Evolutionary conservation across 2,797 vertebrate genomes (phyloP), one percentile per base, ranked within the genome.

Genomic region (Sebastes diaconus): DNA sequence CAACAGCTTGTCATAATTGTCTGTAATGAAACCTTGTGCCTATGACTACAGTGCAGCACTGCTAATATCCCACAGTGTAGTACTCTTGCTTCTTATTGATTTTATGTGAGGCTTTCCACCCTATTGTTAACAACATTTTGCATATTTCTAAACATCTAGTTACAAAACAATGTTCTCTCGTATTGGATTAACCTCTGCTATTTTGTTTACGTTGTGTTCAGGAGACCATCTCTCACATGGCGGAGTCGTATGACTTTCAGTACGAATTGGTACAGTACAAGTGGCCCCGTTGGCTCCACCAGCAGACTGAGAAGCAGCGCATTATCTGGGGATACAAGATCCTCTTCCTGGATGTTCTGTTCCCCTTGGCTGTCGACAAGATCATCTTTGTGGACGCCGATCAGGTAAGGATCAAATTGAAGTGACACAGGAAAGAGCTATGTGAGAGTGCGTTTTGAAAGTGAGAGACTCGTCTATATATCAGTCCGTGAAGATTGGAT

Each of bases 271-370:
- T 99, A 1, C 98, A 99, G 77, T 99, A 99, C 77, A 97, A 96
- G 82, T 99, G 98, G 98, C 98, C 98, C 1, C 97, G 94, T 0
- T 99, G 98, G 98, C 97, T 99, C 74, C 96, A 97, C 92, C 97
- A 97, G 81, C 98, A 99, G 94, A 97, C 96, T 4, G 98, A 99
- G 92, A 99, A 99, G 90, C 98, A 99, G 86, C 96, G 98, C 46
- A 97, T 98, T 79, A 99, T 99, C 90, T 99, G 98, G 98, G 98
- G 98, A 68, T 97, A 99, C 93, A 99, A 99, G 94, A 99, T 99
- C 88, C 98, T 99, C 82, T 99, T 99, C 90, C 92, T 99, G 85
- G 98, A 99, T 79, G 98, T 99, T 83, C 97, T 99, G 75, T 99
- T 99, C 89, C 98, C 98, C 8, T 87, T 99, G 86, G 97, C 98